Evolutionary conservation across 2,888 invertebrate species (phyloP), one percentile per base, ranked within the genome.

Genomic region (Leptura quadrifasciata): DNA sequence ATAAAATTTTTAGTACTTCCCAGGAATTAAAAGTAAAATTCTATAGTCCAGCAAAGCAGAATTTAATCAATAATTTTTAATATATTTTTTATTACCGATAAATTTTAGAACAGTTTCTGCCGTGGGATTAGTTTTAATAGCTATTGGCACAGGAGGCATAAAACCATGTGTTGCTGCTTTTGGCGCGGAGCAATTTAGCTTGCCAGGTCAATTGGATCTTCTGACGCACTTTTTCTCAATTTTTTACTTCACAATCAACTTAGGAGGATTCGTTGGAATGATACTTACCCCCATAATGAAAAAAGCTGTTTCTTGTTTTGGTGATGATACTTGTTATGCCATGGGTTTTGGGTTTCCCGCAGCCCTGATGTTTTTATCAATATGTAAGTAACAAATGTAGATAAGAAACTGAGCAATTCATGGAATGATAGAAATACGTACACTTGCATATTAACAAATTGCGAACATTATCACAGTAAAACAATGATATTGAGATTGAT

Each of bases 161-260:
- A 97, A 97, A 85, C 96, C 96, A 0, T 96, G 96, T 85, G 95
- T 97, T 0, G 93, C 95, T 9, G 95, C 96, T 0, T 96, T 97
- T 86, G 96, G 96, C 2, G 96, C 95, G 3, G 96, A 96, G 86
- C 96, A 95, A 90, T 95, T 95, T 85, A 90, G 90, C 12, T 88
- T 94, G n/a, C 94, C 93, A 0, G 91, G 92, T 72, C 93, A 95
- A 88, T 92, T 93, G 80, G 90, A 91, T 75, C 91, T 93, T 68
- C 90, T 95, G 18, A 92, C 93, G 82, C 91, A 92, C 61, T 96
- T 95, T 88, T 96, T 96, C 89, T 95, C 95, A 0, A 91, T 94
- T 0, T 96, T 96, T 89, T 96, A 96, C 87, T 95, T 96, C 87
- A 92, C 94, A 27, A 96, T 96, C 83, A 96, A 96, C 87, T 86